These are phyloP conservation scores for Falcunculus frontatus DNA, from an alignment of 2,113 vertebrate species.

Conservation along the genomic window DNA sequence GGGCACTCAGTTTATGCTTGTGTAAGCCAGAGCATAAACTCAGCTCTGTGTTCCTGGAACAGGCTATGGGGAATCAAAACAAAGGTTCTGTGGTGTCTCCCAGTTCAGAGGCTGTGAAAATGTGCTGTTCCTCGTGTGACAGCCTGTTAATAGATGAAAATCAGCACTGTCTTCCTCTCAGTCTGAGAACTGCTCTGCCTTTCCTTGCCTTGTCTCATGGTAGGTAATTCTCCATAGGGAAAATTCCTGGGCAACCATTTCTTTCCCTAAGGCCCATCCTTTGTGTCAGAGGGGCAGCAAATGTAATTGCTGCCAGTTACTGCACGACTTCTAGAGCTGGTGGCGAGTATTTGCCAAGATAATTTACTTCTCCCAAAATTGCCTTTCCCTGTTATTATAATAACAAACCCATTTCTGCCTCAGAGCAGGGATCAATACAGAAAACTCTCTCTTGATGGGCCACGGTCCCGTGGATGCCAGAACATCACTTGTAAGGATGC, in stretches of 20 bases:
- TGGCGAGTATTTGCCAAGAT: not conserved
- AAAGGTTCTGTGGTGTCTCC: not conserved
- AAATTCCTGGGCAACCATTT: not conserved
- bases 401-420: not conserved
- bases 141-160: not conserved
- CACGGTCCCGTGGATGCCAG: not conserved
- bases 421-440: not conserved
- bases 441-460: not conserved
- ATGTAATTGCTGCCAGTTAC: not conserved
- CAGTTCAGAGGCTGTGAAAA: not conserved
- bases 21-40: not conserved
- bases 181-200: not conserved
- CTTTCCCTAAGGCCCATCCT: not conserved
- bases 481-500: not conserved
- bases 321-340: not conserved
- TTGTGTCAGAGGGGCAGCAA: not conserved
- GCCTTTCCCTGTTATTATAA: not conserved
- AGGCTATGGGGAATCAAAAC: not conserved
- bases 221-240: not conserved
- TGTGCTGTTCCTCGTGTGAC: accelerated
- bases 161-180: not conserved
- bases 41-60: not conserved
- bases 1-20: not conserved
- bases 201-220: not conserved
- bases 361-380: not conserved